Base-by-base conservation (phyloP, 1,140 invertebrate genomes). In the Saccostrea echinata region DNA sequence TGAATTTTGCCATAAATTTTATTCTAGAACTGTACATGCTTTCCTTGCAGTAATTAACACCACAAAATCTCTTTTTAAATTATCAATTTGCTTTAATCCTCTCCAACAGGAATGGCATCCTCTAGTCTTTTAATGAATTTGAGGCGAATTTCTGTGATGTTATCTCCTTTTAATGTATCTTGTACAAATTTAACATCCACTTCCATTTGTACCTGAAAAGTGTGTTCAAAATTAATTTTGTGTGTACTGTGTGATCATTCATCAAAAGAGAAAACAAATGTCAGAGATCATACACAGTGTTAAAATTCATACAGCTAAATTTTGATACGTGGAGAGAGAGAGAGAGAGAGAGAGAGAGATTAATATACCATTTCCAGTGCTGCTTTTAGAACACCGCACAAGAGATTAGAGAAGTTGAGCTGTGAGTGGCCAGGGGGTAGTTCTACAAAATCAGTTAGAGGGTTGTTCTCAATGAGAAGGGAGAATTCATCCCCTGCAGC, bases 361-460 rank as follows among this genome's bases (percentile, higher is more conserved):
- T 9, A 43, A 43, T 0, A 43, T 88, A 99, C 98, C 98, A 99
- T 99, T 96, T 99, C 98, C 92, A 99, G 96, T 57, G 98, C 98
- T 81, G 99, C 99, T 91, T 93, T 93, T 3, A 95, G 88, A 16
- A 98, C 97, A 24, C 99, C 99, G 91, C 98, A 97, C 55, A 99
- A 96, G 81, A 99, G 96, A 94, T 98, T 98, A 90, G 98, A 99
- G 94, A 99, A 99, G 93, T 98, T 98, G 0, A 99, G 96, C 92
- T 96, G 96, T 61, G 96, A 95, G 93, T 97, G 97, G 81, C 97
- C 96, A 93, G 99, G 98, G 8, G 99, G 99, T 90, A 99, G 96
- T 95, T 99, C 99, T 6, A 99, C 98, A 96, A 99, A 99, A 95
- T 99, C 99, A n/a, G 97, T 98, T 21, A 99, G 94, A 0, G 99